Percentiles rank a stretch among this genome's conserved stretches.
Evolutionary conservation across 2,888 invertebrate species (phyloP).

Genomic region (Exocentrus adspersus): DNA sequence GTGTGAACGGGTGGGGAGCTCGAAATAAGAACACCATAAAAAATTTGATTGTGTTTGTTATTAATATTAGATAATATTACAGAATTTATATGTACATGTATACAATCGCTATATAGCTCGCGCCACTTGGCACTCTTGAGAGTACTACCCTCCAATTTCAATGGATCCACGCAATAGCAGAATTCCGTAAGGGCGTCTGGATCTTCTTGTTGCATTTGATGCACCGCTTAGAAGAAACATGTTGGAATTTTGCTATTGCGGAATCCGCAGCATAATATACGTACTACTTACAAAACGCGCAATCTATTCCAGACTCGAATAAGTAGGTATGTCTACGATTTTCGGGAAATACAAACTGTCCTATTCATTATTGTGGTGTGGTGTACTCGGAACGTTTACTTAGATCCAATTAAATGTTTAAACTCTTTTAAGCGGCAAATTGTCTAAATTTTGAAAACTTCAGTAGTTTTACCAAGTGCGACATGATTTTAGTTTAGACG

Average conservation of each 20-base stretch:
- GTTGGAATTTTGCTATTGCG: constrained; percentile 43
- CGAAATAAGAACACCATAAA: constrained; percentile 47
- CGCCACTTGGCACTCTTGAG: constrained; percentile 59
- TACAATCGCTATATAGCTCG: constrained; percentile 58
- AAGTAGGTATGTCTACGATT: too few species aligned
- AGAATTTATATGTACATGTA: constrained; percentile 61
- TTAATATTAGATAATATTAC: constrained; percentile 62
- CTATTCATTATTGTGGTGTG: too few species aligned
- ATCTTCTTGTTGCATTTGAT: constrained; percentile 36
- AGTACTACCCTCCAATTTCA: constrained; percentile 46
- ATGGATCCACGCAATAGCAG: constrained; percentile 34
- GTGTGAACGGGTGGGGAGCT: too few species aligned
- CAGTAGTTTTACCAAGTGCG: background rate
- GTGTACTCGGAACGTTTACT: too few species aligned
- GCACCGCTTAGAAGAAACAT: constrained; percentile 24
- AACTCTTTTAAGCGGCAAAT: too few species aligned
- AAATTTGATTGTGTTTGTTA: constrained; percentile 57
- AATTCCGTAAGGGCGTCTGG: constrained; percentile 17
- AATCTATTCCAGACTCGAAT: constrained; percentile 32
- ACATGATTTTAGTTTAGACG: too few species aligned
- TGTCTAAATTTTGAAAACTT: background rate
- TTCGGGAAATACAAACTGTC: too few species aligned
- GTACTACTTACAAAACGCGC: constrained; percentile 49
- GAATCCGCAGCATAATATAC: constrained; percentile 48
- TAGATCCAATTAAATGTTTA: too few species aligned